These are phyloP conservation scores for Scartelaos histophorus DNA, from an alignment of 2,113 vertebrate genomes.

Conservation along the genomic window DNA sequence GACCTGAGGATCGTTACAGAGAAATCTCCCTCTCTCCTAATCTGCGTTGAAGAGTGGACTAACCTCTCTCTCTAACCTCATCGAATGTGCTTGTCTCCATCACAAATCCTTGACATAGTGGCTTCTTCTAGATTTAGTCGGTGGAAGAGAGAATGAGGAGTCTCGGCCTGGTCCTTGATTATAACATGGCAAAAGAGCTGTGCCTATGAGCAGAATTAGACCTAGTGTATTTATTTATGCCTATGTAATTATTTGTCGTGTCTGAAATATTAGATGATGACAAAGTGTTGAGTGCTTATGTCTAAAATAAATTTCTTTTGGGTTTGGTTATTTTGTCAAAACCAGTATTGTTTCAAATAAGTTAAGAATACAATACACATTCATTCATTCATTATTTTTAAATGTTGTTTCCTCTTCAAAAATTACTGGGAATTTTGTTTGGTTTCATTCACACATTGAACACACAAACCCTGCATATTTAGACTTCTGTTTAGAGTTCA, in stretches of 20 bases:
- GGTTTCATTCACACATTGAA: no score
- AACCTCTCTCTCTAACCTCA: conserved; percentile 28
- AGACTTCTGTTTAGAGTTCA: no score
- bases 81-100: conserved; percentile 6
- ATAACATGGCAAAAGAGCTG: conserved; percentile 26
- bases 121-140: conserved; percentile 32
- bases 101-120: conserved; percentile 41
- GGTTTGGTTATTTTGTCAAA: no score
- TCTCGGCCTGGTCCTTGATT: conserved; percentile 18
- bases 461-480: no score
- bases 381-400: no score
- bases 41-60: conserved; percentile 1
- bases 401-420: no score
- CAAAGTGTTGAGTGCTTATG: no score
- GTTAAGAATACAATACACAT: no score
- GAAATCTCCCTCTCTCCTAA: conserved; percentile 36
- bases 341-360: no score
- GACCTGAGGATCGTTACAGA: conserved; percentile 46
- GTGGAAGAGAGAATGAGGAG: conserved; percentile 8
- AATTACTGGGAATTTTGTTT: no score
- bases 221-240: background rate
- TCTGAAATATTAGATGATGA: no score
- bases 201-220: background rate
- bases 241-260: background rate
- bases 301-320: no score